Conservation (phyloP, 2,797 vertebrate species). For the Craterocephalus amniculus region DNA sequence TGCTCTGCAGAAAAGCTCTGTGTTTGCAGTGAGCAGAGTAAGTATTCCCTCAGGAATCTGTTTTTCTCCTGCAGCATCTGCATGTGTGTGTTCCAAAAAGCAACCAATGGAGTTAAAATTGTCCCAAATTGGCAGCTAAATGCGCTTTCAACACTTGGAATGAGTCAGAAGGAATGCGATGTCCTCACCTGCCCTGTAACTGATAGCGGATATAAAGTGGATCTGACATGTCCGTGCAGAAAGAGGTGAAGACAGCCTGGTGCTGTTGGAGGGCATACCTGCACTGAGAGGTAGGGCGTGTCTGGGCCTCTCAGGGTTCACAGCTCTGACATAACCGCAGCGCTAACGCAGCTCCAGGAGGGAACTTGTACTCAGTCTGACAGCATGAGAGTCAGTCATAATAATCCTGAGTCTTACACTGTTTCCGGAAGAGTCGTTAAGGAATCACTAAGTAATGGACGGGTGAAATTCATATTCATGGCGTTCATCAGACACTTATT, state of each 20-base stretch:
- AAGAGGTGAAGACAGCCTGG: constrained; percentile 34
- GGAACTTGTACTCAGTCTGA: constrained; percentile 34
- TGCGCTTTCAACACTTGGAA: constrained; percentile 59
- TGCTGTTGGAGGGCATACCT: constrained; percentile 56
- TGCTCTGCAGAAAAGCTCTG: constrained; percentile 39
- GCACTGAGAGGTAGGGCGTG: constrained; percentile 51
- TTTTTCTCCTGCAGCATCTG: constrained; percentile 47
- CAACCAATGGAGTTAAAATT: constrained; percentile 37
- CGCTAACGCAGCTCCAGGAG: constrained; percentile 45
- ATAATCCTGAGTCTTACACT: constrained; percentile 18
- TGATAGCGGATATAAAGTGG: constrained; percentile 55
- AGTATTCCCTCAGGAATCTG: constrained; percentile 56
- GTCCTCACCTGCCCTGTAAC: constrained; percentile 68
- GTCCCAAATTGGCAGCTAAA: constrained; percentile 58
- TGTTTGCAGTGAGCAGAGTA: constrained; percentile 48
- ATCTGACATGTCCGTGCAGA: constrained; percentile 59
- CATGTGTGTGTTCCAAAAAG: constrained; percentile 62
- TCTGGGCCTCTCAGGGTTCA: constrained; percentile 55
- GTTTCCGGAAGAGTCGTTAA: constrained; percentile 61
- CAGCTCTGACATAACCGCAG: constrained; percentile 45
- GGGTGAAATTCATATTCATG: constrained; percentile 60
- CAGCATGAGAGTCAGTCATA: constrained; percentile 6
- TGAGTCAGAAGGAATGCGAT: constrained; percentile 68
- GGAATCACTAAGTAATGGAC: constrained; percentile 46
- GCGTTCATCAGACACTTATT: constrained; percentile 68